Base-by-base conservation (phyloP, 2,113 vertebrate species). In the Corythornis madagascariensis region DNA sequence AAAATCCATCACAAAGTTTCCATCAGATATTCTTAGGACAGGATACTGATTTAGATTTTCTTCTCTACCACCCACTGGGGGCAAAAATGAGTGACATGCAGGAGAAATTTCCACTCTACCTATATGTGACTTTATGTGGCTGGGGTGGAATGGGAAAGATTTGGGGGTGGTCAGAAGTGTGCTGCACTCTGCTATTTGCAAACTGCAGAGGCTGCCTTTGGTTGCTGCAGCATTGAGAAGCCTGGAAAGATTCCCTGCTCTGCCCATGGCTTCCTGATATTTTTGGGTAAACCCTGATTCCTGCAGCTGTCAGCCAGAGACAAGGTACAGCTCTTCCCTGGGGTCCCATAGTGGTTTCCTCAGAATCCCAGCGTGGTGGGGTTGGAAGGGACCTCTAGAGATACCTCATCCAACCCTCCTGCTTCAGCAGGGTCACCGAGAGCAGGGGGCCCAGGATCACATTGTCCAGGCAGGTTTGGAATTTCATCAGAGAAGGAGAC, bases 251-350 rank as follows among this genome's bases (percentile, higher is more conserved):
- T 13, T 60, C 43, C 9, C n/a, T 47, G n/a, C 60, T 57, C n/a
- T 43, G 43, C n/a, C 13, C 10, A 1, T 5, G 33, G 10, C 26
- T 66, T 9, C 1, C 11, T 2, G 1, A 11, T 66, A 13, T 17
- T 74, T 26, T 3, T 5, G 26, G 48, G 26, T 60, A 73, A 45
- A 56, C 16, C 20, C 33, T 20, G 57, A 20, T 40, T 56, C 29
- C 35, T 60, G 57, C 35, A 70, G 61, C 42, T 10, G 1, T 12
- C 52, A 60, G 13, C 31, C 53, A 35, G 26, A 61, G 38, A n/a
- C 1, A 1, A 55, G 17, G 22, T 61, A 35, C 40, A 60, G 56
- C n/a, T 50, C 74, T 69, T 48, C 25, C 29, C 43, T 48, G 13
- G 6, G 53, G 80, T 48, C 47, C 42, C 26, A 3, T 10, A 3